Base-by-base conservation (phyloP, 2,113 vertebrate species). In the Ranitomeya imitator region DNA sequence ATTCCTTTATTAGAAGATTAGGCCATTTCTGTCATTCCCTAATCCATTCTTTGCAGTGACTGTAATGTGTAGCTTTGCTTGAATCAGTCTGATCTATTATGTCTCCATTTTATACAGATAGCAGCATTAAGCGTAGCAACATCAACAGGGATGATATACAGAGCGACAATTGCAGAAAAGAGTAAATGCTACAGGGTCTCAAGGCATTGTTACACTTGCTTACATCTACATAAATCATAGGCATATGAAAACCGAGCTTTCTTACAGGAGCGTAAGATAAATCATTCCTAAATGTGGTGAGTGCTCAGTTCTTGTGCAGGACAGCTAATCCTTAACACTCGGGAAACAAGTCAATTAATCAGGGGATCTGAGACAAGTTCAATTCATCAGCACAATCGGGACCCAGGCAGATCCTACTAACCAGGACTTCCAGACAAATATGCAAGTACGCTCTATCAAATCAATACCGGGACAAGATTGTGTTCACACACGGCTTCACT, bases 321-420 rank as follows among this genome's bases (percentile, higher is more conserved):
- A 83, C 81, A 83, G 81, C 81, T 83, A 83, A 83, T 83, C 81
- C 81, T 83, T 83, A 83, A 83, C 81, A 69, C 81, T 83, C 81
- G 65, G 61, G 45, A 83, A 69, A 54, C 61, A 52, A 52, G 81
- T 67, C 61, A 54, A 69, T 83, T 65, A 63, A 83, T 83, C 81
- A 83, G 81, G 37, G 18, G 61, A 83, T 83, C 65, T 18, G 12
- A 67, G 81, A 83, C 81, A 83, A 83, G 81, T 83, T 83, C 81
- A 67, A 69, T 83, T 83, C 61, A 83, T 83, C 59, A 83, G 81
- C 81, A 83, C 54, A 83, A 67, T 83, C 51, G 61, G 45, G 21
- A 83, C 63, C 81, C 19, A 14, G 37, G 61, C 59, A 51, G 63
- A 67, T 69, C 61, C 81, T 23, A 21, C 81, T 83, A 65, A 83